Conservation (phyloP, 2,113 vertebrate genomes). For the Oncorhynchus gorbuscha region DNA sequence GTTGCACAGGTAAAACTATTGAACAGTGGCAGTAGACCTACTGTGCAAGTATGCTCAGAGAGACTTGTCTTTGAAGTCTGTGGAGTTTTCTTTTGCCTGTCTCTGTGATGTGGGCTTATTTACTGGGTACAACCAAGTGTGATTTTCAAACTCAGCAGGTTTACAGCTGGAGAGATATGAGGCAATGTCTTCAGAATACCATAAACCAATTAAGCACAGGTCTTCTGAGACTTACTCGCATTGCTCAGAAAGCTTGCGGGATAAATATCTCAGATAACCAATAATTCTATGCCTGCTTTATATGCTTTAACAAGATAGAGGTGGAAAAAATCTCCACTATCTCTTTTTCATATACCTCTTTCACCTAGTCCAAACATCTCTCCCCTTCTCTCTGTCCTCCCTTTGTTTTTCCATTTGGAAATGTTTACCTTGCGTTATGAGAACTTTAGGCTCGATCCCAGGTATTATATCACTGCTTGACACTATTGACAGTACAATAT, state of each 20-base stretch:
- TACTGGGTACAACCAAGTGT: slow-evolving; percentile 21
- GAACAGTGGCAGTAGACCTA: not conserved
- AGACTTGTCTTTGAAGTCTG: no score
- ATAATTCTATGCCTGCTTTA: slow-evolving; percentile 10
- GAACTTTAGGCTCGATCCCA: not conserved
- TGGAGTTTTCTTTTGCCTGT: not conserved
- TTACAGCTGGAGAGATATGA: slow-evolving; percentile 51
- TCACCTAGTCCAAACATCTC: not conserved
- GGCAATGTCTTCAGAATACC: slow-evolving; percentile 56
- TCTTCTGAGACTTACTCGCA: slow-evolving; percentile 36
- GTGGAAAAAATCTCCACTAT: not conserved
- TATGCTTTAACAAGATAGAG: slow-evolving; percentile 16
- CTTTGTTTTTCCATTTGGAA: not conserved
- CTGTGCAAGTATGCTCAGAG: not conserved
- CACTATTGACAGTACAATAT: slow-evolving; percentile 21
- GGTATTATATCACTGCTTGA: slow-evolving; percentile 11
- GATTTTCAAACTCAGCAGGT: slow-evolving; percentile 57
- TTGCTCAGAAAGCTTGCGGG: slow-evolving; percentile 34
- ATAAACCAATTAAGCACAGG: slow-evolving; percentile 55
- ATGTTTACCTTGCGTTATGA: not conserved
- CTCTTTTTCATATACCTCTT: not conserved
- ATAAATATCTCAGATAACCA: slow-evolving; percentile 47
- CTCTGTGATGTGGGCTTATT: slow-evolving; percentile 24
- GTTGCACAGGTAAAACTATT: not conserved
- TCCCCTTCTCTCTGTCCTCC: not conserved